These are phyloP conservation scores for Mythimna albipuncta DNA, from an alignment of 2,888 invertebrate genomes.

Conservation along the genomic window DNA sequence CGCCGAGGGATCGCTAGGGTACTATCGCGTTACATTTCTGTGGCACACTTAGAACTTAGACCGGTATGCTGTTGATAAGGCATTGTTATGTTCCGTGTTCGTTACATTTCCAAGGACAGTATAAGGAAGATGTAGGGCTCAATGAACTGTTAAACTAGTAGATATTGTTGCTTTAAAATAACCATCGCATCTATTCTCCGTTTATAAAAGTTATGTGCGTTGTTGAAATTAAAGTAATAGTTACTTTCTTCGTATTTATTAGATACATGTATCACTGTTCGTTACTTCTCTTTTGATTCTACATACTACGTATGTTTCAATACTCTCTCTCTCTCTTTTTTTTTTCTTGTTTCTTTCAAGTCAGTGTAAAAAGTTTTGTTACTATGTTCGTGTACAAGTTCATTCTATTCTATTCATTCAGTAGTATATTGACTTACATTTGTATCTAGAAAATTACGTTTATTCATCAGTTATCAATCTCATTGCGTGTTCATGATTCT, in stretches of 20 bases:
- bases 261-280: not conserved
- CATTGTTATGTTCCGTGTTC: slow-evolving; percentile 27
- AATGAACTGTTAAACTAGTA: not conserved
- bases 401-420: no score
- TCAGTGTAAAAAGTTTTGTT: no score
- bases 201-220: not conserved
- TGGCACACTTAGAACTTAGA: slow-evolving; percentile 49
- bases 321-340: no score
- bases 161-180: not conserved
- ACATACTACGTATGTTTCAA: no score
- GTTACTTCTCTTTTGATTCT: no score
- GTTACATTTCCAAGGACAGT: slow-evolving; percentile 5
- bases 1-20: slow-evolving; percentile 33
- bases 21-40: slow-evolving; percentile 61
- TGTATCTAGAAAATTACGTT: not conserved
- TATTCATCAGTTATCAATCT: not conserved
- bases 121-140: not conserved
- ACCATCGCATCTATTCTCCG: not conserved
- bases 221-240: not conserved
- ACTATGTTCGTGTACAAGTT: no score
- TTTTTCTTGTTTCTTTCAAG: no score
- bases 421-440: not conserved
- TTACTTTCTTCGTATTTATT: not conserved
- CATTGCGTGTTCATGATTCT: not conserved
- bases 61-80: slow-evolving; percentile 37